Evolutionary conservation across 2,113 vertebrate species (phyloP).

Genomic region (Collichthys lucidus): DNA sequence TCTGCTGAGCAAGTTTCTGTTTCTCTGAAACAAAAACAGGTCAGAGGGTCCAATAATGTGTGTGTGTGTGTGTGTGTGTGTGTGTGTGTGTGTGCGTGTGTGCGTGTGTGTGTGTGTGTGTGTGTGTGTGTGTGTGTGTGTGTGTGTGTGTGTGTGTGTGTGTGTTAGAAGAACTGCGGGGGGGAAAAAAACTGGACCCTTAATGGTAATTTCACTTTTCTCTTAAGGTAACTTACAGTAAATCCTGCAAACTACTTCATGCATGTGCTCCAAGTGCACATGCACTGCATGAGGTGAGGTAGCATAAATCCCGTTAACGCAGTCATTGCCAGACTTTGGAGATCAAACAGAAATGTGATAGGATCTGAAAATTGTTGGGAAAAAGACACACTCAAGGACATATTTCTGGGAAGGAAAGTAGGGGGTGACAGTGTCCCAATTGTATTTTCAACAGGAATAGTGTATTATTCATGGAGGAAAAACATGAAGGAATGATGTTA

Average conservation of each 20-base stretch:
- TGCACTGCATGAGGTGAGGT: too few species aligned
- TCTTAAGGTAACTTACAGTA: slow-evolving; percentile 68
- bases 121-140: neutral
- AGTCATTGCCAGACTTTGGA: neutral
- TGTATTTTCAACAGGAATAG: slow-evolving; percentile 41
- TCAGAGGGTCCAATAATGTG: slow-evolving; percentile 27
- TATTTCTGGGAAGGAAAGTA: slow-evolving; percentile 63
- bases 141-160: too few species aligned
- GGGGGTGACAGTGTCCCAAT: slow-evolving; percentile 22
- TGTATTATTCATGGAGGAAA: slow-evolving; percentile 53
- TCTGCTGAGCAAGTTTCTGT: slow-evolving; percentile 15
- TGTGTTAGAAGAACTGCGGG: neutral
- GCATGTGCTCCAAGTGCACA: neutral
- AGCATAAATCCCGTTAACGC: slow-evolving; percentile 17
- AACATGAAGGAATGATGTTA: slow-evolving; percentile 20
- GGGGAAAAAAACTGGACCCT: neutral
- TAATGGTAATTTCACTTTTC: slow-evolving; percentile 24
- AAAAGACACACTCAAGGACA: neutral
- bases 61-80: neutral
- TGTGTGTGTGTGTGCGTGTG: too few species aligned
- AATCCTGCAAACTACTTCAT: slow-evolving; percentile 13
- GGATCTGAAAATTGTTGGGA: slow-evolving; percentile 23
- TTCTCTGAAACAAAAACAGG: slow-evolving; percentile 35
- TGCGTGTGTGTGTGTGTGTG: too few species aligned
- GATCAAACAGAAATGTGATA: slow-evolving; percentile 11